phyloP scores from a whole-genome alignment of 2,888 invertebrate species.

The Thecophora atra region DNA sequence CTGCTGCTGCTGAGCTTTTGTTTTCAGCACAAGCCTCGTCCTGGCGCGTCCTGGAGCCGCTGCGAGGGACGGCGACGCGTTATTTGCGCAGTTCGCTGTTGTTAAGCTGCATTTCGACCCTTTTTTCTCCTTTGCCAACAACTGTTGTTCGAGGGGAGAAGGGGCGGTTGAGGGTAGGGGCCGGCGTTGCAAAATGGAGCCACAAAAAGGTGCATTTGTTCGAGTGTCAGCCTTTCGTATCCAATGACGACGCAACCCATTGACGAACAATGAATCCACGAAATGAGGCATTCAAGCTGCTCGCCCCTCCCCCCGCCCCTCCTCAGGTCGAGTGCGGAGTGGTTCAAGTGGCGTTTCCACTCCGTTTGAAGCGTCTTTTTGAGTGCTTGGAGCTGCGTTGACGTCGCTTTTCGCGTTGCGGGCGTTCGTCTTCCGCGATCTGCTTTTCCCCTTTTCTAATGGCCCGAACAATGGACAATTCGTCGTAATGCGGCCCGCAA shows the following conservation, averaged over 20 bases:
- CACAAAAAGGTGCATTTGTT: not conserved
- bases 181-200: conserved; percentile 28
- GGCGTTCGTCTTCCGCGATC: not conserved
- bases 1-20: conserved; percentile 6
- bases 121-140: conserved; percentile 6
- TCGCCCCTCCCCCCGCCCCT: not conserved
- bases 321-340: not conserved
- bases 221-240: not conserved
- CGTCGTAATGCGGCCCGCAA: not conserved
- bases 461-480: not conserved
- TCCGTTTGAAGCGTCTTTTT: not conserved
- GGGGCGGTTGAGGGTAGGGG: not conserved
- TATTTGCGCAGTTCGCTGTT: not conserved
- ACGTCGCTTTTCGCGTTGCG: not conserved
- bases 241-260: conserved; percentile 16
- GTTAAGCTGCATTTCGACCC: not conserved
- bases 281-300: conserved; percentile 19
- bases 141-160: not conserved
- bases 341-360: not conserved
- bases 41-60: not conserved
- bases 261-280: conserved; percentile 3
- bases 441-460: not conserved
- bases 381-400: conserved; percentile 1
- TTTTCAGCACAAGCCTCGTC: not conserved
- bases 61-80: not conserved